Conservation (phyloP, 1,140 invertebrate species). For the Drosophila parabipectinata region DNA sequence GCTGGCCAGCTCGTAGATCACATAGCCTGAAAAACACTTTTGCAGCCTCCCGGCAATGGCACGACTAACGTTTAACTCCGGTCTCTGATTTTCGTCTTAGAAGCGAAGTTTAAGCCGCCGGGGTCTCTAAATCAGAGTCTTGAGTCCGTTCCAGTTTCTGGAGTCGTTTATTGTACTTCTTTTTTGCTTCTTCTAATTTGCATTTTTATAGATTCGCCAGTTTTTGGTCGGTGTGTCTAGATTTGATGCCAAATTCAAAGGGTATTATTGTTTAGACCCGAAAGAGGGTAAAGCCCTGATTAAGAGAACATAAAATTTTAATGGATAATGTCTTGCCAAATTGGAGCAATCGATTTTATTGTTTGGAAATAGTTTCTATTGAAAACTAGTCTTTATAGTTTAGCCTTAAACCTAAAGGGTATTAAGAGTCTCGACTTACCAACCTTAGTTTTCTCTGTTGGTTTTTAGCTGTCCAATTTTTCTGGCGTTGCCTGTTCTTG, state of each 20-base stretch:
- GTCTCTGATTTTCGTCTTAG: slow-evolving; percentile 7
- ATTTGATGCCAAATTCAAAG: not conserved
- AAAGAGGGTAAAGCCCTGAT: slow-evolving; percentile 14
- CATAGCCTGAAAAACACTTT: slow-evolving; percentile 15
- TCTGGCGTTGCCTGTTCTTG: slow-evolving; percentile 55
- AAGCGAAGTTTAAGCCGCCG: slow-evolving; percentile 4
- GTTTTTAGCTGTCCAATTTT: slow-evolving; percentile 29
- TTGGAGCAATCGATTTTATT: not conserved
- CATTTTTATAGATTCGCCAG: slow-evolving; percentile 48
- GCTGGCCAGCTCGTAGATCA: slow-evolving; percentile 45
- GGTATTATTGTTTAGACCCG: slow-evolving; percentile 12
- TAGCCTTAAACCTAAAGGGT: slow-evolving; percentile 6
- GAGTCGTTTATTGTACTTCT: slow-evolving; percentile 22
- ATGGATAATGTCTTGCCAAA: not conserved
- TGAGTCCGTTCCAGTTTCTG: slow-evolving; percentile 56
- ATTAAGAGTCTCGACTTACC: not conserved
- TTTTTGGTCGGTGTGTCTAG: slow-evolving; percentile 8
- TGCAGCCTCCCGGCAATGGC: slow-evolving; percentile 50
- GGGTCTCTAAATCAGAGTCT: slow-evolving; percentile 15
- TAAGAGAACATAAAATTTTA: not conserved
- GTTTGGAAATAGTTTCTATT: not conserved
- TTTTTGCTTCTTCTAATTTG: slow-evolving; percentile 52
- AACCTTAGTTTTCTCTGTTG: not conserved
- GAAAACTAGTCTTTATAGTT: not conserved
- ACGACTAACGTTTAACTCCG: slow-evolving; percentile 61